Percentiles rank a stretch among this genome's conserved stretches.
Conservation (phyloP, 2,888 invertebrate species). For the Chironomus riparius region DNA sequence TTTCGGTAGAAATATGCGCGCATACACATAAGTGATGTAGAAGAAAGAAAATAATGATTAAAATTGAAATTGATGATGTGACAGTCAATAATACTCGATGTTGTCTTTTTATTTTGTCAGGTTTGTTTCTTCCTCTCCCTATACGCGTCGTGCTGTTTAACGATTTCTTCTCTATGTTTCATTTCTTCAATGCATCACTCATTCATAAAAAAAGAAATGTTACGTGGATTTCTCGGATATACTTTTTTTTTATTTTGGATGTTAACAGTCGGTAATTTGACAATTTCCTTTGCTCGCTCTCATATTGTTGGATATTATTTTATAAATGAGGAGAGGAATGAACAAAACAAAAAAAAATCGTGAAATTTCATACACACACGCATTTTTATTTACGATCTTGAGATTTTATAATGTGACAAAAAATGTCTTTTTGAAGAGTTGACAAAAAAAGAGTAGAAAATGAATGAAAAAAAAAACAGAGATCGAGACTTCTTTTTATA, state of each 20-base stretch:
- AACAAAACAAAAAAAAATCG: background rate
- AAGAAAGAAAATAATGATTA: conserved; percentile 13
- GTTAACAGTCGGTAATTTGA: conserved; percentile 25
- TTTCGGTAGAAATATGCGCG: background rate
- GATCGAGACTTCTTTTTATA: conserved; percentile 2
- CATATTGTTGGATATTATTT: background rate
- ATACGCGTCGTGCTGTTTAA: background rate
- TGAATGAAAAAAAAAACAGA: background rate
- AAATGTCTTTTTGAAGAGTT: conserved; percentile 2
- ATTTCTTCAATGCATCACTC: background rate
- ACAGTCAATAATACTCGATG: conserved; percentile 9
- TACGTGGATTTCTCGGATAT: background rate
- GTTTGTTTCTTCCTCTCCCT: background rate
- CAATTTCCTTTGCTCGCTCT: conserved; percentile 11
- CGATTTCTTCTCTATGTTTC: conserved; percentile 4
- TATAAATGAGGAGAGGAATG: background rate
- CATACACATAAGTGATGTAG: background rate
- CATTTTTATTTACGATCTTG: conserved; percentile 14
- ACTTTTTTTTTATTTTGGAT: background rate
- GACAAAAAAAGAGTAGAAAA: background rate
- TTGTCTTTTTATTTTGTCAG: conserved; percentile 11
- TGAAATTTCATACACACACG: background rate
- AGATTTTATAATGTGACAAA: conserved; percentile 17
- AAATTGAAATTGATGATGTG: conserved; percentile 27
- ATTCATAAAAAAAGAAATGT: conserved; percentile 10